Conservation (phyloP, 2,113 vertebrate genomes). For the Chloebia gouldiae region DNA sequence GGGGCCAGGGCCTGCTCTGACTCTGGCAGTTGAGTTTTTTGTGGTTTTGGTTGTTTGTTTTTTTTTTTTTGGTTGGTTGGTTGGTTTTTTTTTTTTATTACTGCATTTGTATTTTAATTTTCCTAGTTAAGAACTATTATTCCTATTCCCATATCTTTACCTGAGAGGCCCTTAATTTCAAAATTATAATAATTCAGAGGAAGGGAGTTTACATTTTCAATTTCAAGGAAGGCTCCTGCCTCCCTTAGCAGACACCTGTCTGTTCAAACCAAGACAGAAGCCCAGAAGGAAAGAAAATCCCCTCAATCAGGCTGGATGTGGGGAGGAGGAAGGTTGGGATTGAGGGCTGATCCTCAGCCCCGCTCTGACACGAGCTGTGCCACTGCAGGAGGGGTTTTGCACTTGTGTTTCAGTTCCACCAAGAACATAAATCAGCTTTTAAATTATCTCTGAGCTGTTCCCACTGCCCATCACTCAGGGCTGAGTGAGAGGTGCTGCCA, state of each 20-base stretch:
- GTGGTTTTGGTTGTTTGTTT: too few relatives aligned
- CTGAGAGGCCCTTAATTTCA: background rate
- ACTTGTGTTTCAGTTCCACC: background rate
- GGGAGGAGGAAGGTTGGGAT: background rate
- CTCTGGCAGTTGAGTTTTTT: background rate
- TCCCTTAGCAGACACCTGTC: background rate
- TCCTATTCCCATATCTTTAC: background rate
- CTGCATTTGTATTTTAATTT: background rate
- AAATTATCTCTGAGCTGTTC: background rate
- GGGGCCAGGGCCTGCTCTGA: too few relatives aligned
- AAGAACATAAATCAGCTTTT: background rate
- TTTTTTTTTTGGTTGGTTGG: too few relatives aligned
- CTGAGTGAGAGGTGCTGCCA: background rate
- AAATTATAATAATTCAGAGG: background rate
- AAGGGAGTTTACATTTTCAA: background rate
- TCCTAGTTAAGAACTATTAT: background rate
- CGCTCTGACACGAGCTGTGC: background rate
- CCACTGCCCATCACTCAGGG: background rate
- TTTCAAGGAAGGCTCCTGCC: background rate
- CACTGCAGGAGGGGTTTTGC: background rate
- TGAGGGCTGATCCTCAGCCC: background rate
- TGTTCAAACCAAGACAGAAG: background rate
- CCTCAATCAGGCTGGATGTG: background rate
- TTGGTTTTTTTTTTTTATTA: background rate
- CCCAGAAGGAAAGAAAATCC: background rate